These are phyloP conservation scores for Pseudorhiza aurosa DNA, from an alignment of 30 jellyfish, hydroid and myxozoan genomes.

Conservation along the genomic window DNA sequence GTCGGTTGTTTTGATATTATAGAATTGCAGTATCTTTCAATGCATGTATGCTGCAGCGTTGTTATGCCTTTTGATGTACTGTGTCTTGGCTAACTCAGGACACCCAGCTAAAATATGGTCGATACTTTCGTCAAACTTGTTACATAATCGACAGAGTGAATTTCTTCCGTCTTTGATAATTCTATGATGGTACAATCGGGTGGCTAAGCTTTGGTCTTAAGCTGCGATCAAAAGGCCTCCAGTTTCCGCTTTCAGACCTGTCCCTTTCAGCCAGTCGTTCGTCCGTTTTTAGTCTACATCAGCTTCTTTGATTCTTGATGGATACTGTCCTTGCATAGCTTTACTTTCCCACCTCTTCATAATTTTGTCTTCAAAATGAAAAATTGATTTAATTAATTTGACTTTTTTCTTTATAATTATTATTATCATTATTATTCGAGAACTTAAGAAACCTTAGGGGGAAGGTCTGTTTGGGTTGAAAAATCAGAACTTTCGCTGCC, in stretches of 20 bases:
- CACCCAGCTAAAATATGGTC: conserved; percentile 24
- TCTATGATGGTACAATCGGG: conserved; percentile 2
- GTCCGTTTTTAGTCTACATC: too few relatives aligned
- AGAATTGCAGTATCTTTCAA: conserved; percentile 1
- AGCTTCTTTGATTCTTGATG: too few relatives aligned
- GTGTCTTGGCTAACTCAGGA: conserved; percentile 13
- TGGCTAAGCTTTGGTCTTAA: conserved; percentile 31
- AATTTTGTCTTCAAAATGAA: too few relatives aligned
- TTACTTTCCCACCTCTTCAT: too few relatives aligned
- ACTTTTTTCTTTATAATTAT: too few relatives aligned
- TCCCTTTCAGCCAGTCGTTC: too few relatives aligned
- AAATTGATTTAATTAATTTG: too few relatives aligned
- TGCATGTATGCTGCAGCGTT: conserved; percentile 10
- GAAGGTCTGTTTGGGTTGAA: too few relatives aligned
- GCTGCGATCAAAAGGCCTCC: conserved; percentile 15
- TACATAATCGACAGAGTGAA: neutral
- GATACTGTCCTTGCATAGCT: too few relatives aligned
- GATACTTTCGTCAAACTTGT: conserved; percentile 5
- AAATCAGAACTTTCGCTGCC: too few relatives aligned
- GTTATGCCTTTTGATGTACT: conserved; percentile 17
- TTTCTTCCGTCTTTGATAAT: conserved; percentile 29
- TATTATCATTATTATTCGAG: too few relatives aligned
- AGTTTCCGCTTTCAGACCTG: conserved; percentile 3
- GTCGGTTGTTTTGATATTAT: neutral
- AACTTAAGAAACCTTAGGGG: too few relatives aligned